Percentiles rank a stretch among this genome's conserved stretches.
Evolutionary conservation across 1,140 invertebrate species (phyloP).

Genomic region (Leptinotarsa texana): DNA sequence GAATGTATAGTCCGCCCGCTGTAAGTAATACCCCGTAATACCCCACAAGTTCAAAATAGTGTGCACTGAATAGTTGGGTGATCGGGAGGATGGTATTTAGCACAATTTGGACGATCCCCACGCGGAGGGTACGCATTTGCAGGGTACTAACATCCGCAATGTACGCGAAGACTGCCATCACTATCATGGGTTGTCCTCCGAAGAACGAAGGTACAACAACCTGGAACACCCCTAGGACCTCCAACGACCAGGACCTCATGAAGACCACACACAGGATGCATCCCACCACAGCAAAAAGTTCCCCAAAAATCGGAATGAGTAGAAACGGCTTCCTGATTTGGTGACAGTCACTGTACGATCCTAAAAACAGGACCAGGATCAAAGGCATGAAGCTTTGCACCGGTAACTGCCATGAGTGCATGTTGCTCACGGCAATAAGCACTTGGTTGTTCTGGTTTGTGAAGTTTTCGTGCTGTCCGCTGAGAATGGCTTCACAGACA

Average conservation of each 20-base stretch:
- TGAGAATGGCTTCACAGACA: slow-evolving; percentile 57
- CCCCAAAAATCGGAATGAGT: slow-evolving; percentile 64
- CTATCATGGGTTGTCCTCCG: slow-evolving; percentile 60
- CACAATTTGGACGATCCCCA: slow-evolving; percentile 62
- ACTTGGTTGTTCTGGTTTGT: slow-evolving; percentile 45
- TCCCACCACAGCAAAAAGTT: slow-evolving; percentile 58
- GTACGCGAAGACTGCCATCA: slow-evolving; percentile 63
- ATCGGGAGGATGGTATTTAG: slow-evolving; percentile 49
- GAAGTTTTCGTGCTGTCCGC: slow-evolving; percentile 47
- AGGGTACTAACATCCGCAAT: slow-evolving; percentile 62
- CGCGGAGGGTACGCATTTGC: slow-evolving; percentile 60
- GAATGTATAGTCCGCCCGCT: slow-evolving; percentile 38
- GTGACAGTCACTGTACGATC: slow-evolving; percentile 67
- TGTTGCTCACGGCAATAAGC: slow-evolving; percentile 48
- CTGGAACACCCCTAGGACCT: slow-evolving; percentile 61
- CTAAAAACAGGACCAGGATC: slow-evolving; percentile 65
- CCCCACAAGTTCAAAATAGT: slow-evolving; percentile 44
- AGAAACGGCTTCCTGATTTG: slow-evolving; percentile 68
- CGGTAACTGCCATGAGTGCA: slow-evolving; percentile 53
- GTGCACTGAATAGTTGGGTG: slow-evolving; percentile 47
- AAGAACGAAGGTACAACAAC: slow-evolving; percentile 61
- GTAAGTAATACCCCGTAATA: slow-evolving; percentile 48
- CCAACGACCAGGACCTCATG: slow-evolving; percentile 59
- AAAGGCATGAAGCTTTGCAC: slow-evolving; percentile 57
- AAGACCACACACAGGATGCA: slow-evolving; percentile 61